Evolutionary conservation across 2,113 vertebrate species (phyloP), one percentile per base, ranked within the genome.

Genomic region (Condylura cristata): DNA sequence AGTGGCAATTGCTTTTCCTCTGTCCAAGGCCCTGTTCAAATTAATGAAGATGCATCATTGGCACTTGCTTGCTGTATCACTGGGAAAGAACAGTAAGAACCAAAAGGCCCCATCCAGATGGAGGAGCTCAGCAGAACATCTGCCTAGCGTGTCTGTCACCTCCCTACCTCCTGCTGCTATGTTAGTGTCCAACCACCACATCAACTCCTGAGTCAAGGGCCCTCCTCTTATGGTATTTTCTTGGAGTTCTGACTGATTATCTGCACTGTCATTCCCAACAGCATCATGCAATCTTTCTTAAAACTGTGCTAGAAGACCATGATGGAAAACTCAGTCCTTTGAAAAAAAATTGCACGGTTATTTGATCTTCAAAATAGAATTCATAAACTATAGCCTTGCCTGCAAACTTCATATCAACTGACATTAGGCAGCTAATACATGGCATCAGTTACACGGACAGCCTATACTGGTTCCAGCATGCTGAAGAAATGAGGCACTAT

Each of bases 61-160:
- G 51, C 46, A 65, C 44, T 86, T 79, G 87, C 82, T 93, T 87
- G 68, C 72, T 51, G 16, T 34, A 34, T 28, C n/a, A 63, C 74
- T 96, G 71, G 48, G 93, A 92, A 6, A 89, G 60, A 86, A 34
- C 48, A 51, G 82, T 20, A 91, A 56, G 86, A 81, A 74, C 78
- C 70, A 58, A 85, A 13, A 6, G 90, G 34, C 76, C 34, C 79
- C 44, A 51, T 98, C 89, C 89, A 97, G 91, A 94, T 91, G 76
- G 96, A 85, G 78, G 51, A 96, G 95, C 84, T 95, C 56, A 95
- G 80, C 37, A 32, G 86, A 97, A 96, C 51, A 85, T 89, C 96
- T 98, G 71, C 80, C 90, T 96, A 76, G 89, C 8, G 26, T 90
- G 56, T 83, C 96, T 95, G 22, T 71, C 71, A 65, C 95, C 72